Evolutionary conservation across 2,888 invertebrate genomes (phyloP).

Genomic region (Notodonta dromedarius): DNA sequence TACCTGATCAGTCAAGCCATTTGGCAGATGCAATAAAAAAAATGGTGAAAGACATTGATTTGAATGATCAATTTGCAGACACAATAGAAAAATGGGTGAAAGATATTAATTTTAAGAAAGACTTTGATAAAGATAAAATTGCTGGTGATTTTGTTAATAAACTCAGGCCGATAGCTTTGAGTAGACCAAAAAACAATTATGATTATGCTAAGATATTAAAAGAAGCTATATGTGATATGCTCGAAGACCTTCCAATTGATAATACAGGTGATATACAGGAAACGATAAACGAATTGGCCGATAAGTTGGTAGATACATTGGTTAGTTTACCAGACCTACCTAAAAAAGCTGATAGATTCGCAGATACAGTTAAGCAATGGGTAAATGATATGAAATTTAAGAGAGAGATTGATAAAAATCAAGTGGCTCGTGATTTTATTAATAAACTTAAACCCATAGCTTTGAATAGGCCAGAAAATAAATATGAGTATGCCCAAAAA

Average conservation of each 20-base stretch:
- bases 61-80: too few species aligned
- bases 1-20: constrained; percentile 14
- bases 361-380: neutral
- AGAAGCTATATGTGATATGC: neutral
- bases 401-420: neutral
- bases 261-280: neutral
- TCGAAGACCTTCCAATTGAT: neutral
- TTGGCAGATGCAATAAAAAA: neutral
- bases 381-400: neutral
- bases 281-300: constrained; percentile 22
- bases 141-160: neutral
- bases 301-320: constrained; percentile 38
- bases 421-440: neutral
- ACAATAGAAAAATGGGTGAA: too few species aligned
- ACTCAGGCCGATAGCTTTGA: neutral
- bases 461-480: neutral
- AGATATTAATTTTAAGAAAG: neutral
- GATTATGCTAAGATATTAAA: neutral
- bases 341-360: constrained; percentile 12
- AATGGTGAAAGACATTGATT: neutral
- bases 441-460: neutral
- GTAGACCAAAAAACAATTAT: neutral
- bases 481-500: neutral
- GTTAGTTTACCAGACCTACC: constrained; percentile 6
- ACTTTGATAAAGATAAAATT: neutral